Base-by-base conservation (phyloP, 1,140 invertebrate species). In the Drosophila albomicans region DNA sequence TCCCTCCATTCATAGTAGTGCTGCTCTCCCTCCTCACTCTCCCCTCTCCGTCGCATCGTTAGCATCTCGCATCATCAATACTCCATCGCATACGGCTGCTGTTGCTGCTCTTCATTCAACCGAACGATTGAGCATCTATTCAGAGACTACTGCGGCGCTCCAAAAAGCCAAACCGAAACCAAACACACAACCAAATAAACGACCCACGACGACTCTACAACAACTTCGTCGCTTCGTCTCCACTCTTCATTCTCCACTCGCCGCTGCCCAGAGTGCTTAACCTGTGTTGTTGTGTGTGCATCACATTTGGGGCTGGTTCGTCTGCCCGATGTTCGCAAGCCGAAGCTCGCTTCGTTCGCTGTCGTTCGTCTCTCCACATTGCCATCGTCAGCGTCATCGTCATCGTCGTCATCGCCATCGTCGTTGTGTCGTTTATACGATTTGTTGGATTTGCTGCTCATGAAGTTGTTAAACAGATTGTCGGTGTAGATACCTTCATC, bases 401-500 rank as follows among this genome's bases (percentile, higher is more conserved):
- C 43, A 45, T 5, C 32, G 32, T 66, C 20, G 8, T 16, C 43
- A 32, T 59, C 32, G 65, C 28, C 43, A 8, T 59, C 59, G 45
- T 64, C 48, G 62, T 74, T 67, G 71, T 67, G 71, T 73, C 77
- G 73, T 79, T 88, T 82, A 89, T 89, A 89, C 90, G 90, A 91
- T 91, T 91, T 90, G 90, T 91, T 91, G 90, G 90, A 91, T 91
- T 91, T 91, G 84, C 90, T 91, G 84, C 90, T 91, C 90, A 91
- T 91, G 90, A 91, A 91, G 90, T 91, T 91, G 90, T 91, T 91
- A 91, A 91, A 91, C 90, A 91, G 90, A 91, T 91, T 91, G 90
- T 91, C 86, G 90, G 90, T 91, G 82, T 91, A 90, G 86, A 87
- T 91, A 88, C 89, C 89, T 89, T 91, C 89, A 91, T 91, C 89